Conservation (phyloP, 1,140 invertebrate genomes). For the Zaprionus inermis region DNA sequence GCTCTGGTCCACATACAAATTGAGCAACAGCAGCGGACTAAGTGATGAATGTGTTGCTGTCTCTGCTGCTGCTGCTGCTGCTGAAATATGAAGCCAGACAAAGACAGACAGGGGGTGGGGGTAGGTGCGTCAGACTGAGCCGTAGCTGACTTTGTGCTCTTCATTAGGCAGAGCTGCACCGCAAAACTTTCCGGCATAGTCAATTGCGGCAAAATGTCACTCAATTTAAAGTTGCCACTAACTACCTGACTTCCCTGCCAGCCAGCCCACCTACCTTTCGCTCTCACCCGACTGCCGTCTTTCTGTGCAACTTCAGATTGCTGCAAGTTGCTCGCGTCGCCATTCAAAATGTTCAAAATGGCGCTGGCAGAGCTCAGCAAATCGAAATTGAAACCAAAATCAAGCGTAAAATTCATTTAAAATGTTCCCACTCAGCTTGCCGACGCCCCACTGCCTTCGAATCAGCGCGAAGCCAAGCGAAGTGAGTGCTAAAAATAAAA, state of each 20-base stretch:
- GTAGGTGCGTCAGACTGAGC: too few relatives aligned
- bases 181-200: conserved; percentile 63
- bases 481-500: conserved; percentile 55
- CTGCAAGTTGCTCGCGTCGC: conserved; percentile 55
- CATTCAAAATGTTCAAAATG: conserved; percentile 25
- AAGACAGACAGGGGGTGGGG: background rate
- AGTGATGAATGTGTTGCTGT: conserved; percentile 51
- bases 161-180: conserved; percentile 38
- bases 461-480: conserved; percentile 11
- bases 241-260: conserved; percentile 24
- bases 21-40: conserved; percentile 29
- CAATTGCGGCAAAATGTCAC: conserved; percentile 77
- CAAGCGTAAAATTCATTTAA: conserved; percentile 78
- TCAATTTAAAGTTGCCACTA: conserved; percentile 72
- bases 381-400: conserved; percentile 79
- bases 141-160: conserved; percentile 18
- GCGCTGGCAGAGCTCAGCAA: conserved; percentile 43
- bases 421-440: conserved; percentile 47
- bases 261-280: background rate
- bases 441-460: background rate
- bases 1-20: conserved; percentile 39
- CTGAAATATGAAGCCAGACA: conserved; percentile 20
- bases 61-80: conserved; percentile 13
- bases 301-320: conserved; percentile 64
- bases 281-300: background rate